phyloP scores from a whole-genome alignment of 2,797 vertebrate species.

The Harpagifer antarcticus region DNA sequence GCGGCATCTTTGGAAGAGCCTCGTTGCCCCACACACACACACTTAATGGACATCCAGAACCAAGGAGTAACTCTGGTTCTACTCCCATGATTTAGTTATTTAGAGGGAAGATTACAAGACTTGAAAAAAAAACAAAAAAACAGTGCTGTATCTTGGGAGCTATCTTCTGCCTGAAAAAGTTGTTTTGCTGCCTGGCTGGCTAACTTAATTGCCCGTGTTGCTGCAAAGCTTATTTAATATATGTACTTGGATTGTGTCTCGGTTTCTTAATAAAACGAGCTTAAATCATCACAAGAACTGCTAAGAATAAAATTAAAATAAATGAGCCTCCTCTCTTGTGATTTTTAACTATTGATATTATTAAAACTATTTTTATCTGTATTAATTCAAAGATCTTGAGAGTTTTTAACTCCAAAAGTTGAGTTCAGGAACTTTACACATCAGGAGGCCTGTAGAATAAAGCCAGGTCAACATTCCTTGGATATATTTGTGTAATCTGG shows the following conservation, averaged over 20 bases:
- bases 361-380: background rate
- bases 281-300: background rate
- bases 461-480: too few species aligned
- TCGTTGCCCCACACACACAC: background rate
- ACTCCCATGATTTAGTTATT: conserved; percentile 57
- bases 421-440: too few species aligned
- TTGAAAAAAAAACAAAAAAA: conserved; percentile 31
- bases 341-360: background rate
- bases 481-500: too few species aligned
- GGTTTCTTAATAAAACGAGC: background rate
- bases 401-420: background rate
- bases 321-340: background rate
- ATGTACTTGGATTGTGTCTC: background rate
- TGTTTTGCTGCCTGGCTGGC: conserved; percentile 24
- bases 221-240: background rate
- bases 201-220: conserved; percentile 11
- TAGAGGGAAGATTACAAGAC: conserved; percentile 48
- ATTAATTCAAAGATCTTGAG: background rate
- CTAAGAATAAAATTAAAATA: background rate
- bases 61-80: conserved; percentile 44
- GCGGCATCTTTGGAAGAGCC: conserved; percentile 52
- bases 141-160: conserved; percentile 9
- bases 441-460: too few species aligned
- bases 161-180: conserved; percentile 10
- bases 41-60: conserved; percentile 54